Base-by-base conservation (phyloP, 1,140 invertebrate genomes). In the Solen grandis region DNA sequence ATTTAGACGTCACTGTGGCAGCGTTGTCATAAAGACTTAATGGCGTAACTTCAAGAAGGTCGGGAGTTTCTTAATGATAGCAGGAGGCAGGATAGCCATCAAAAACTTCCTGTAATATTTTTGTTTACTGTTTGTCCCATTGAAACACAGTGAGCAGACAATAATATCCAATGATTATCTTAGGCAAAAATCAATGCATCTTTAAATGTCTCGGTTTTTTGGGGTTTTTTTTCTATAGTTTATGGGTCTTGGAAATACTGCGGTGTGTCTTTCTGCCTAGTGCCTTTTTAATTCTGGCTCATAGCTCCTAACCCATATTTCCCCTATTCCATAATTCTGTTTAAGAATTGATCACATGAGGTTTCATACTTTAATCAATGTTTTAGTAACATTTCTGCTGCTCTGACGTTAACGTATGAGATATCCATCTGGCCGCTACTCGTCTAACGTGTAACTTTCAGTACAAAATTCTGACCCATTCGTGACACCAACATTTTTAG, bases 261-360 rank as follows among this genome's bases (percentile, higher is more conserved):
- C 4, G n/a, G 5, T 55, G 19, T 55, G 54, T 27, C 54, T 22
- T 55, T 55, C 54, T 55, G 54, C n/a, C 27, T 19, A 55, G n/a
- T 55, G 54, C 27, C 5, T 5, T n/a, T 55, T 55, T 55, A n/a
- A 8, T 5, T 55, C 54, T 5, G 54, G 54, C 27, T 55, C 54
- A 55, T 55, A 55, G 19, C 54, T 55, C 27, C 54, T 55, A 8
- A 55, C 27, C 27, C 54, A 55, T n/a, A 27, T 55, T 55, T 55
- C 54, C 5, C 27, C 54, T 8, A 55, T 55, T 27, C 54, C 54
- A 55, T 8, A 8, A 55, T n/a, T 19, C 54, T 5, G 19, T 55
- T 55, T n/a, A n/a, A n/a, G n/a, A n/a, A n/a, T n/a, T n/a, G n/a
- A n/a, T n/a, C n/a, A n/a, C n/a, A n/a, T n/a, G n/a, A n/a, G n/a